Base-by-base conservation (phyloP, 53 echinoderm and acorn worm genomes). In the Holothuria scabra region DNA sequence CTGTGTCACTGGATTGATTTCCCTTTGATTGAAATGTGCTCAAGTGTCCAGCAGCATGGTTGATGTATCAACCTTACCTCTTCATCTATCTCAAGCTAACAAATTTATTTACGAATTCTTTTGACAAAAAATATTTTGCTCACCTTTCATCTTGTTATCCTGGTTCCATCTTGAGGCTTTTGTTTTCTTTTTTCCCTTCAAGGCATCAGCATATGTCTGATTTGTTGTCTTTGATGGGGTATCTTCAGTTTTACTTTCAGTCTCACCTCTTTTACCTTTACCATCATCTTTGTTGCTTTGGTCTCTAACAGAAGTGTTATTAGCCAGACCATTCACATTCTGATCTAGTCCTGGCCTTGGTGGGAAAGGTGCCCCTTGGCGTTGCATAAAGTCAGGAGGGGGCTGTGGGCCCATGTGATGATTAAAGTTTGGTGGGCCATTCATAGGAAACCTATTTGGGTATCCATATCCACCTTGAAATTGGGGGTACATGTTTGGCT, bases 401-500 rank as follows among this genome's bases (percentile, higher is more conserved):
- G 23, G 72, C 37, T n/a, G 72, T 25, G 65, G 65, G 31, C 46
- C 46, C 21, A 30, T 48, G 12, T 23, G 44, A 49, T 49, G 23
- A 22, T 72, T 72, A 25, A 72, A 72, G 37, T 72, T 72, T 72
- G 72, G 44, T 4, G 72, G 72, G 16, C 26, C n/a, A 26, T 72
- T 72, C 25, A 49, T 44, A 1, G 72, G 72, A 26, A 72, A 72
- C 23, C n/a, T 2, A 25, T 46, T 46, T 21, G 44, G 72, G 28
- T 44, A 72, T 12, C 72, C 72, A 48, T 72, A 72, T 24, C 72
- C 72, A 5, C 46, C 46, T 24, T 38, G 72, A 34, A 25, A 72
- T 49, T 41, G 72, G 3, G 19, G 46, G 48, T 72, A 72, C 72
- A 72, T 72, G 34, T 72, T 72, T 72, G 72, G 72, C 72, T 72